Evolutionary conservation across 1,140 invertebrate species (phyloP).

Genomic region (Tetramorium parvispinum): DNA sequence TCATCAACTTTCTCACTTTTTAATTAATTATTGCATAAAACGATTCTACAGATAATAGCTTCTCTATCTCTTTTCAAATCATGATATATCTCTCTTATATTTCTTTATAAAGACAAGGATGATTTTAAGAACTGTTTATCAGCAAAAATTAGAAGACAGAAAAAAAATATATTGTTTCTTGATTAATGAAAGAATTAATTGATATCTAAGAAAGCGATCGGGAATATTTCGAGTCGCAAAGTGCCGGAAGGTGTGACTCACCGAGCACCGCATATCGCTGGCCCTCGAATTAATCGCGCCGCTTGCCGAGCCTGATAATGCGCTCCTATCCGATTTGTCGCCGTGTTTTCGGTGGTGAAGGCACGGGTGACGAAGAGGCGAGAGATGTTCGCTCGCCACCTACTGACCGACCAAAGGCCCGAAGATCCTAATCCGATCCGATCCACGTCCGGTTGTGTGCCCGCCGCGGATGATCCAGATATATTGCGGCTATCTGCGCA

Average conservation of each 20-base stretch:
- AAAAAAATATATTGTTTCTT: background rate
- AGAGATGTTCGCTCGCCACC: background rate
- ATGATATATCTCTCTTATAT: background rate
- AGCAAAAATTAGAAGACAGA: background rate
- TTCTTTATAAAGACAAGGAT: background rate
- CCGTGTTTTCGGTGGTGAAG: background rate
- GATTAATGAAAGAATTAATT: background rate
- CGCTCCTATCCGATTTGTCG: background rate
- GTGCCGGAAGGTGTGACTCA: slow-evolving; percentile 63
- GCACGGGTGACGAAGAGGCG: background rate
- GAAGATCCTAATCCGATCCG: too few species aligned
- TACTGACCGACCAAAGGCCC: slow-evolving; percentile 13
- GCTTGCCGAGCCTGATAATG: background rate
- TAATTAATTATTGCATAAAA: background rate
- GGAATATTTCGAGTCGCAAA: background rate
- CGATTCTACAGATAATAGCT: background rate
- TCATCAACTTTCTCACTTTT: background rate
- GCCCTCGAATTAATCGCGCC: background rate
- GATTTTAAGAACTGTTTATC: background rate
- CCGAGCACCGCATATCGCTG: slow-evolving; percentile 72
- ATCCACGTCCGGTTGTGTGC: background rate
- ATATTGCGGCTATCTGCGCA: slow-evolving; percentile 75
- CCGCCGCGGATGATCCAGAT: slow-evolving; percentile 66
- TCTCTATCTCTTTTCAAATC: background rate
- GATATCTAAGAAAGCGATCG: background rate